Base-by-base conservation (phyloP, 2,113 vertebrate species). In the Ailuropoda melanoleuca region DNA sequence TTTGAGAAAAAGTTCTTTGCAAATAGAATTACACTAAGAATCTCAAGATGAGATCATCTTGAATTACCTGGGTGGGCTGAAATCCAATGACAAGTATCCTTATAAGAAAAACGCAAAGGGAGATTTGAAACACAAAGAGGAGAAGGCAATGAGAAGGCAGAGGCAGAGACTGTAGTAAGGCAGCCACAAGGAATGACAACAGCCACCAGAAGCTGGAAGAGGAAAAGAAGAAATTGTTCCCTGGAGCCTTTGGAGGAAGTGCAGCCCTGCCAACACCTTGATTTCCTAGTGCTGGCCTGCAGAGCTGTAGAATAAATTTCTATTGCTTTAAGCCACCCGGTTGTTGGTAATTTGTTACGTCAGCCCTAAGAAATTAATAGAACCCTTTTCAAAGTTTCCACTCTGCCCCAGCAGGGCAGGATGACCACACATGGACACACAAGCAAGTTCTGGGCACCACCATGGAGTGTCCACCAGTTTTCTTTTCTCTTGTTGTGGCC, bases 341-440 rank as follows among this genome's bases (percentile, higher is more conserved):
- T 50, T 88, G 29, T 80, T 48, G 50, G 56, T 31, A 6, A 75
- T 62, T 53, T 55, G 81, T 89, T 84, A 84, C 14, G 46, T 84
- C 74, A 88, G 46, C 58, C 60, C 83, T 15, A 56, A 60, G 39
- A 93, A 93, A 92, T 88, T 50, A 75, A 93, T 0, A 60, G 80
- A 92, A 14, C 1, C 21, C 53, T 78, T 89, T 95, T 83, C 77
- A 58, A 78, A 93, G 92, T 89, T 93, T 88, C 95, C 64, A 48
- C 55, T 78, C 43, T 72, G 43, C 24, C 24, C 64, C 62, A 50
- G 0, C 4, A 9, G 26, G 31, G 46, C 19, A 50, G 46, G 19
- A 21, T 58, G 77, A 48, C 6, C 46, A 77, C 46, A 93, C 29
- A 13, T 2, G 48, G 43, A 43, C 60, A 80, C 80, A 18, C 17